Base-by-base conservation (phyloP, 2,113 vertebrate genomes). In the Nycticorax nycticorax region DNA sequence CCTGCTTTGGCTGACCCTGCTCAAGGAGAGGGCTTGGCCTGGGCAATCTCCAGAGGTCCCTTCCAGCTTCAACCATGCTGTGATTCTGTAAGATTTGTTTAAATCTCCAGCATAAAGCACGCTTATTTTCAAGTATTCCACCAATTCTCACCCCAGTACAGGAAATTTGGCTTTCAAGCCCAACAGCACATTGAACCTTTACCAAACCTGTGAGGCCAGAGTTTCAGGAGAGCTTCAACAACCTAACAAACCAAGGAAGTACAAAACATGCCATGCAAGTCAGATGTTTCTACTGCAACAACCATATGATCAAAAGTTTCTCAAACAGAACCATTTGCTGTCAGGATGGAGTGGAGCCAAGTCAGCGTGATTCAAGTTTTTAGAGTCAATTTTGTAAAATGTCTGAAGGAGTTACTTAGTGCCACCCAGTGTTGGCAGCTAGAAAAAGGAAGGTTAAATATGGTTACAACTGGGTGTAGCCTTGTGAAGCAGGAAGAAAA, bases 341-440 rank as follows among this genome's bases (percentile, higher is more conserved):
- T 48, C 43, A 64, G 80, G 89, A 80, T 80, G 85, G 43, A 76
- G 66, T 45, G 71, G 67, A 96, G 84, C 88, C 95, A 94, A 82
- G 53, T 62, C 71, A 39, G 37, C 47, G 50, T 35, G 32, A 96
- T 87, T 82, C 82, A 82, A 48, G 67, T 60, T 91, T 96, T 92
- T 39, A 73, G 39, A 93, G 77, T 66, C 24, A 78, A 81, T 87
- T 89, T 94, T 83, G 64, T 68, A 92, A 92, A 85, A 91, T 60
- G 74, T 71, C 82, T 79, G 85, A 62, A 95, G 94, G 95, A 96
- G 95, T 96, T 95, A 89, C 71, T 95, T 97, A 96, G 96, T 97
- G 97, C 96, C 97, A 97, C 93, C 96, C 97, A 97, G 97, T 96
- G 97, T 96, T 96, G 95, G 85, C 89, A 95, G 68, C 60, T 92